phyloP scores from a whole-genome alignment of 2,113 vertebrate genomes.

The rabbit (Oryctolagus cuniculus) region DNA sequence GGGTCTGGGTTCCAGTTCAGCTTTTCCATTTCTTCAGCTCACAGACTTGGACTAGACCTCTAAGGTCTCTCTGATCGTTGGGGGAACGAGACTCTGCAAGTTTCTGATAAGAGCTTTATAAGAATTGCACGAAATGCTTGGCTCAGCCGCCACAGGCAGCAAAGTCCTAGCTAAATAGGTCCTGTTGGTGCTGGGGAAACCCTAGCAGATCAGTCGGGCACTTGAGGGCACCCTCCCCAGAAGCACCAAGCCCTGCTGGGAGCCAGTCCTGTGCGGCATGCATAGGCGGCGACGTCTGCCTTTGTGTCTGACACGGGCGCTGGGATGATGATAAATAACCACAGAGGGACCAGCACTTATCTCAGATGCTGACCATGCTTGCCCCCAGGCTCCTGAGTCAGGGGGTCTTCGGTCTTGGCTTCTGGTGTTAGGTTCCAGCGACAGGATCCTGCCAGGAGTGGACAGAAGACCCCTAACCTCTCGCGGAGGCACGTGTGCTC shows the following conservation, averaged over 20 bases:
- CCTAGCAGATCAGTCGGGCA: background rate
- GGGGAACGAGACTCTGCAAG: background rate
- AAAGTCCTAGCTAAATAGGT: background rate
- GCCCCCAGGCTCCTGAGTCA: background rate
- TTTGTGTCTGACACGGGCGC: background rate
- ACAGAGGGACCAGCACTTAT: background rate
- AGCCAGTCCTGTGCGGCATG: fast-evolving
- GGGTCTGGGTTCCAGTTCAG: background rate
- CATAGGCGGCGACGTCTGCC: background rate
- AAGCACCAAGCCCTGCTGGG: background rate
- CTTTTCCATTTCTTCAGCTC: background rate
- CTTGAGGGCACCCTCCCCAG: fast-evolving
- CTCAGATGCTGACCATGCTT: background rate
- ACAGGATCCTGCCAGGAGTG: background rate
- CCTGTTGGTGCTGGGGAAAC: background rate
- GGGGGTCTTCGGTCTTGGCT: background rate
- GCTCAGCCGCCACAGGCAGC: background rate
- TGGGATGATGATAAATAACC: background rate
- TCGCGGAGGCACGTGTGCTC: background rate
- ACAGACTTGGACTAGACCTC: background rate
- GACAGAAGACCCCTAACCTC: background rate
- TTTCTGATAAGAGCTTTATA: background rate
- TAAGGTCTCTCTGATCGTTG: background rate
- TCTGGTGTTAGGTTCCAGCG: background rate
- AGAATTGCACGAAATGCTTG: background rate